These are phyloP conservation scores for Heteractis magnifica DNA, from an alignment of 92 coral and sea anemone species.

Conservation along the genomic window DNA sequence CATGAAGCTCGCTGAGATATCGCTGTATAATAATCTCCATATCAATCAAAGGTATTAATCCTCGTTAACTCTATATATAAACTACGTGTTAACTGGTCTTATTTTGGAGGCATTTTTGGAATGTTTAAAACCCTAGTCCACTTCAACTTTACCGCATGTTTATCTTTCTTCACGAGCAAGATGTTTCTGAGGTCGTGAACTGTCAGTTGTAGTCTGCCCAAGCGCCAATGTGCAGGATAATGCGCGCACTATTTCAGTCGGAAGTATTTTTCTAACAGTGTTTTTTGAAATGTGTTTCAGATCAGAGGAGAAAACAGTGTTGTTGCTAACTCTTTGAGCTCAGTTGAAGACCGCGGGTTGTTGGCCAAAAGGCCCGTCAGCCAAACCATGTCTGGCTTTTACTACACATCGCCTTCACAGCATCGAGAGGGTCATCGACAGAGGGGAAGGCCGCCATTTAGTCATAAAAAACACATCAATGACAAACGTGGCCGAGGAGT, in stretches of 20 bases:
- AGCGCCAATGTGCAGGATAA: slow-evolving; percentile 2
- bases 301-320: slow-evolving; percentile 64
- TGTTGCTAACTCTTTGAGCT: slow-evolving; percentile 71
- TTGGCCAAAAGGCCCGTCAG: slow-evolving; percentile 39
- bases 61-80: background rate
- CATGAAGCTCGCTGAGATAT: background rate
- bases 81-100: background rate
- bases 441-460: slow-evolving; percentile 79
- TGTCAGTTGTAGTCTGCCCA: background rate
- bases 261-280: background rate
- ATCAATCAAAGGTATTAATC: slow-evolving; percentile 6
- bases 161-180: slow-evolving; percentile 12
- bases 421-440: slow-evolving; percentile 79
- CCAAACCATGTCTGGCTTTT: slow-evolving; percentile 78
- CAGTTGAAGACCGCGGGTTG: slow-evolving; percentile 50
- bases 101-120: slow-evolving; percentile 9
- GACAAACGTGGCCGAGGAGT: slow-evolving; percentile 69
- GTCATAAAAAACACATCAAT: slow-evolving; percentile 62
- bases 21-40: background rate
- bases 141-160: slow-evolving; percentile 23
- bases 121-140: slow-evolving; percentile 18
- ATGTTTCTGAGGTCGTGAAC: background rate
- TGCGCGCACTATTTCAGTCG: background rate
- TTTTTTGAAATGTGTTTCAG: slow-evolving; percentile 48
- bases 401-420: slow-evolving; percentile 74